A percentile compares a stretch with the other conserved stretches of the same genome.
These are phyloP conservation scores for Dasysyrphus albostriatus DNA, from an alignment of 2,888 invertebrate genomes.

Conservation along the genomic window DNA sequence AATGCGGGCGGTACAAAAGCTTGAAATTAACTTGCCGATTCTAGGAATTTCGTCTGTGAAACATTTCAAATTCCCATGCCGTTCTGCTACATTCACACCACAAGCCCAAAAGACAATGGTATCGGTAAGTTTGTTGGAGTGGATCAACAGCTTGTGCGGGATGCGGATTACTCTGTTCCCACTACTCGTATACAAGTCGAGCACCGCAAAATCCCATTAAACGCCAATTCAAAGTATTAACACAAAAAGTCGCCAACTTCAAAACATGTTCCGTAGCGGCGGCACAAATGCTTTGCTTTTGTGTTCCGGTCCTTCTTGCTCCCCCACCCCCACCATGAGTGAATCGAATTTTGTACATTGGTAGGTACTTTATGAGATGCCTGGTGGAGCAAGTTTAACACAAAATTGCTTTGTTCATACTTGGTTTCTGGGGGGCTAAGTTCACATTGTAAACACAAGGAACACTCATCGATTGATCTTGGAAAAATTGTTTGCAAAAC, in stretches of 20 bases:
- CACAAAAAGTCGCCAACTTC: slow-evolving; percentile 47
- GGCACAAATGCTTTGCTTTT: slow-evolving; percentile 21
- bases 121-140: not conserved
- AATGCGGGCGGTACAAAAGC: slow-evolving; percentile 52
- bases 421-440: not conserved
- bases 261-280: slow-evolving; percentile 1
- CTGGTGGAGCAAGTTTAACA: slow-evolving; percentile 37
- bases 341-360: slow-evolving; percentile 1
- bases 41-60: slow-evolving; percentile 70
- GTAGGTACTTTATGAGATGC: slow-evolving; percentile 66
- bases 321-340: not conserved
- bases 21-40: slow-evolving; percentile 59
- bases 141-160: not conserved
- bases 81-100: slow-evolving; percentile 11
- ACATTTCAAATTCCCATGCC: slow-evolving; percentile 55
- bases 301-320: slow-evolving; percentile 48
- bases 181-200: not conserved
- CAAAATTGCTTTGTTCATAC: slow-evolving; percentile 44
- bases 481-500: slow-evolving; percentile 17
- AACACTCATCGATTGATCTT: slow-evolving; percentile 49
- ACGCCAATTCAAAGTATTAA: slow-evolving; percentile 38
- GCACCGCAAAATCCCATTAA: slow-evolving; percentile 63
- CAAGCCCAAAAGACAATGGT: not conserved
- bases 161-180: slow-evolving; percentile 4
- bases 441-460: slow-evolving; percentile 19